These are phyloP conservation scores for Mya arenaria DNA, from an alignment of 1,140 invertebrate species.

Conservation along the genomic window DNA sequence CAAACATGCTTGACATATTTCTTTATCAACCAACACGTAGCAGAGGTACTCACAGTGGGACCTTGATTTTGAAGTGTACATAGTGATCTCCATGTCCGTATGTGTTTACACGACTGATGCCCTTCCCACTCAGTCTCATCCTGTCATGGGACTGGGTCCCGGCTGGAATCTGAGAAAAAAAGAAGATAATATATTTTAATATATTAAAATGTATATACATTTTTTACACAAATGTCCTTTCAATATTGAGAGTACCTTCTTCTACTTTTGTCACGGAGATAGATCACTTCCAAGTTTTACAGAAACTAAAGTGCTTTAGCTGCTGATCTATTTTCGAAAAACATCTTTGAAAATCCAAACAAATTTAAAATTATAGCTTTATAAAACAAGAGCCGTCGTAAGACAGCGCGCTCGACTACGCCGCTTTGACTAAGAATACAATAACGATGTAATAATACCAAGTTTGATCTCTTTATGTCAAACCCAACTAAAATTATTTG, in stretches of 20 bases:
- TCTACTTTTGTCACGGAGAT: background rate
- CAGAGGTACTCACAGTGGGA: slow-evolving; percentile 81
- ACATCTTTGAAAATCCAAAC: too few relatives aligned
- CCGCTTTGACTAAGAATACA: too few relatives aligned
- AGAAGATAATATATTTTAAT: slow-evolving; percentile 12
- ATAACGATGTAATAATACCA: too few relatives aligned
- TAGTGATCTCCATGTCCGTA: slow-evolving; percentile 98
- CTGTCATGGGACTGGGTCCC: slow-evolving; percentile 96
- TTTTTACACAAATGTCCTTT: background rate
- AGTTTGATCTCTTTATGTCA: too few relatives aligned
- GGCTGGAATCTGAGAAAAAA: slow-evolving; percentile 88
- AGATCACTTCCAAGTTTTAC: background rate
- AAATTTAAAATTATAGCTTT: too few relatives aligned
- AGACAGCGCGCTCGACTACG: too few relatives aligned
- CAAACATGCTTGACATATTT: too few relatives aligned
- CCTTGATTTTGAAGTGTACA: slow-evolving; percentile 94
- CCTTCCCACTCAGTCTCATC: slow-evolving; percentile 93
- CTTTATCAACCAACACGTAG: background rate
- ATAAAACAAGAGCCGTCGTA: too few relatives aligned
- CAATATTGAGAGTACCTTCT: background rate
- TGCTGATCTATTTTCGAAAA: too few relatives aligned
- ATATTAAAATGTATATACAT: too few relatives aligned
- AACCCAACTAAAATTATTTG: too few relatives aligned
- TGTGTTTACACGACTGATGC: slow-evolving; percentile 94
- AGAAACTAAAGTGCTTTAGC: too few relatives aligned